phyloP scores from a whole-genome alignment of 1,140 invertebrate genomes.

The Orchesella cincta region DNA sequence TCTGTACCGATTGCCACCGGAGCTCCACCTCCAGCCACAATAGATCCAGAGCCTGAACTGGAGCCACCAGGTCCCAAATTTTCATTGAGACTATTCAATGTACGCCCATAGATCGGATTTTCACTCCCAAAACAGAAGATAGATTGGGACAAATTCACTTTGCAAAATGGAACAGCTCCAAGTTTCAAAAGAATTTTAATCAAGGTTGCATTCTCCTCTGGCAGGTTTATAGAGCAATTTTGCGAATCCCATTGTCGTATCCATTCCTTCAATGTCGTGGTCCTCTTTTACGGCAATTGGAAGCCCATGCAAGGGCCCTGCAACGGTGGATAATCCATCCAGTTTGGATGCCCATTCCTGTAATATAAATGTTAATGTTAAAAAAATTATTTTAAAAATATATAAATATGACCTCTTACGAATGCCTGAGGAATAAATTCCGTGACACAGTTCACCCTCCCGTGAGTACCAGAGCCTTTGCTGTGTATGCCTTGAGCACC shows the following conservation, averaged over 20 bases:
- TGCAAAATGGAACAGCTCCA: constrained; percentile 58
- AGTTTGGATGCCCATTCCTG: constrained; percentile 53
- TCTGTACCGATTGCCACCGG: constrained; percentile 53
- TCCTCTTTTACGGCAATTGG: constrained; percentile 56
- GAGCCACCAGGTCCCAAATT: constrained; percentile 56
- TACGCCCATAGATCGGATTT: constrained; percentile 60
- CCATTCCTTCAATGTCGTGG: constrained; percentile 56
- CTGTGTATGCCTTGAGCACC: constrained; percentile 46
- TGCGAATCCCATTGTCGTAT: constrained; percentile 57
- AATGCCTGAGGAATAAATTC: constrained; percentile 54
- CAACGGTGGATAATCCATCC: constrained; percentile 45
- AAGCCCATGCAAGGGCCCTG: constrained; percentile 54
- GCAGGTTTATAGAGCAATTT: constrained; percentile 54
- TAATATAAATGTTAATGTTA: background rate
- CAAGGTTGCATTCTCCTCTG: constrained; percentile 51
- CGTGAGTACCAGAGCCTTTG: constrained; percentile 53
- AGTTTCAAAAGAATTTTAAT: constrained; percentile 50
- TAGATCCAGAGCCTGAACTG: constrained; percentile 52
- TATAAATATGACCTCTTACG: constrained; percentile 41
- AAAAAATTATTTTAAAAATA: background rate
- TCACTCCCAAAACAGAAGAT: constrained; percentile 53
- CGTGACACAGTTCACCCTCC: constrained; percentile 53
- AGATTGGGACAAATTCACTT: constrained; percentile 58
- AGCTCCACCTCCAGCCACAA: constrained; percentile 53
- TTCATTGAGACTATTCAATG: constrained; percentile 56